phyloP scores from a whole-genome alignment of 2,797 vertebrate species.

The Okamejei kenojei region DNA sequence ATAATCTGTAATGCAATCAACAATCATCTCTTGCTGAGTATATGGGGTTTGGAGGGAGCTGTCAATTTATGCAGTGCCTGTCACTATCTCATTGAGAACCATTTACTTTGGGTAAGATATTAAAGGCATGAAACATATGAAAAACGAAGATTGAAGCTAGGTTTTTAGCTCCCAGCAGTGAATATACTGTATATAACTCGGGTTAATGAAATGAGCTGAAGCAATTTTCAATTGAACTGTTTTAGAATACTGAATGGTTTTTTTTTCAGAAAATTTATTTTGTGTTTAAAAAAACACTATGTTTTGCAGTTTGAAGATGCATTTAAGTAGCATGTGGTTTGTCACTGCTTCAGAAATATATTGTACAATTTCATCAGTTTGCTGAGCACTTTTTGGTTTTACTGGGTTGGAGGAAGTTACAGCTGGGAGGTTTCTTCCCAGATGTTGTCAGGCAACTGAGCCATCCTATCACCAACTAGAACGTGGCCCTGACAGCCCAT shows the following conservation, averaged over 20 bases:
- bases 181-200: neutral
- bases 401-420: neutral
- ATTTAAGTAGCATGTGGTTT: neutral
- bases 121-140: neutral
- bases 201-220: neutral
- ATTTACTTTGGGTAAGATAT: neutral
- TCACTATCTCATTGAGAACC: no score
- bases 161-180: neutral
- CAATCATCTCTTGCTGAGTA: neutral
- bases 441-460: no score
- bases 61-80: neutral
- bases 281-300: neutral
- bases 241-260: neutral
- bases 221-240: neutral
- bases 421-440: no score
- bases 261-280: neutral
- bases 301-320: neutral
- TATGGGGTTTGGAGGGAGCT: neutral
- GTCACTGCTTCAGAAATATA: neutral
- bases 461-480: no score
- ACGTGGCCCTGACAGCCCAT: no score
- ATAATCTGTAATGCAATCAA: neutral
- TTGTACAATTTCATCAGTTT: neutral
- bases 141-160: neutral
- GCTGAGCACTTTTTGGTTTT: neutral